A percentile compares a stretch with the other conserved stretches of the same genome.
Conservation (phyloP, 2,113 vertebrate genomes). For the Pluvialis apricaria region DNA sequence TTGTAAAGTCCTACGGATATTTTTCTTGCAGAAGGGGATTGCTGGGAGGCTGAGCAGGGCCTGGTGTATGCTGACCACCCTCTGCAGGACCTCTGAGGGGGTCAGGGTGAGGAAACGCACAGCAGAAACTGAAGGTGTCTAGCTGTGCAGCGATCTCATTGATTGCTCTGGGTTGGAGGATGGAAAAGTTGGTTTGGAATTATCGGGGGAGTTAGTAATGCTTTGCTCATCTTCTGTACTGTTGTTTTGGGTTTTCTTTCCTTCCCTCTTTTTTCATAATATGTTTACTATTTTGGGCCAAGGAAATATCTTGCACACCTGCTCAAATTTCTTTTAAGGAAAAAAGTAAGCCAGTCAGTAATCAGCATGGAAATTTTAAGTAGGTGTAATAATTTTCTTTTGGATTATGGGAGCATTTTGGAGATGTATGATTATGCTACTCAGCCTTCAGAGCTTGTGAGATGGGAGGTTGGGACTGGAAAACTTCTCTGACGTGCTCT, state of each 20-base stretch:
- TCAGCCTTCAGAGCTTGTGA: neutral
- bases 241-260: no score
- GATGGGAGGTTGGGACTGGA: neutral
- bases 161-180: neutral
- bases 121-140: rapidly evolving
- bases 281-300: neutral
- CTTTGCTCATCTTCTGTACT: neutral
- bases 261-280: neutral
- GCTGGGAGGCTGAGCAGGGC: neutral
- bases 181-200: neutral
- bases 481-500: neutral
- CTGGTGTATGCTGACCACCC: rapidly evolving
- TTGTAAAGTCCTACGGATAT: neutral
- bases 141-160: neutral
- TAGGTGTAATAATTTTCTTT: neutral
- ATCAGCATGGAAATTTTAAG: neutral
- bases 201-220: neutral
- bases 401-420: neutral
- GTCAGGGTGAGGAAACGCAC: rapidly evolving
- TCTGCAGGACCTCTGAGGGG: neutral
- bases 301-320: neutral
- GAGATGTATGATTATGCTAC: neutral
- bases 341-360: neutral
- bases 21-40: neutral
- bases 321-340: neutral